Conservation (phyloP, 2,888 invertebrate genomes). For the Drosophila limbata region DNA sequence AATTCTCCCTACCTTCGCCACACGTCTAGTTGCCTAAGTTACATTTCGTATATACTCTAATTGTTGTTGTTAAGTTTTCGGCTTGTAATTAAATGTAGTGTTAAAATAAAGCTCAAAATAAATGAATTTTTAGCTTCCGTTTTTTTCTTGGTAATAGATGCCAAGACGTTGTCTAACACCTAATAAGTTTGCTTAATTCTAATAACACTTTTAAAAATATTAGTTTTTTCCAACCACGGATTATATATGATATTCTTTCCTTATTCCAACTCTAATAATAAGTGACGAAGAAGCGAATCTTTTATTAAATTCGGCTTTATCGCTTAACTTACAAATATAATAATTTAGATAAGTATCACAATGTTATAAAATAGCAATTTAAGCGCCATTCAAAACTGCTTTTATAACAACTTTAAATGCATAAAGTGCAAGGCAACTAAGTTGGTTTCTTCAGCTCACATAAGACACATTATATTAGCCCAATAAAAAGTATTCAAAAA, state of each 20-base stretch:
- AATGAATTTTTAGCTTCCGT: not conserved
- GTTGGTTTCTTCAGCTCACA: not conserved
- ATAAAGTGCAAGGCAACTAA: not conserved
- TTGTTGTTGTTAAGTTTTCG: slow-evolving; percentile 22
- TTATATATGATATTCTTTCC: too few species aligned
- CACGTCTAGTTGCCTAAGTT: slow-evolving; percentile 15
- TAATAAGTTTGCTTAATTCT: too few species aligned
- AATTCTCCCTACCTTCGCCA: not conserved
- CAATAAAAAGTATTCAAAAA: slow-evolving; percentile 10
- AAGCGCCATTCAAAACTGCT: not conserved
- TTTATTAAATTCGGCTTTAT: not conserved
- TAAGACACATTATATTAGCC: slow-evolving; percentile 2
- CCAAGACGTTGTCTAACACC: not conserved
- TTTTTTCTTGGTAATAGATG: not conserved
- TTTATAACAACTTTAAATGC: not conserved
- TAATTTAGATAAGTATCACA: not conserved
- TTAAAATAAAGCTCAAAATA: slow-evolving; percentile 18
- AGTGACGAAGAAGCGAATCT: too few species aligned
- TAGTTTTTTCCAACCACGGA: too few species aligned
- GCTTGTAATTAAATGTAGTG: slow-evolving; percentile 48
- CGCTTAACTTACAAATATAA: not conserved
- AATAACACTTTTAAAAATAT: too few species aligned
- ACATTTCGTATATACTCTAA: slow-evolving; percentile 18
- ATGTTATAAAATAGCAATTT: not conserved
- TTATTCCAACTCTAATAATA: too few species aligned